phyloP scores from a whole-genome alignment of 2,797 vertebrate genomes.

The Sylvilagus floridanus region DNA sequence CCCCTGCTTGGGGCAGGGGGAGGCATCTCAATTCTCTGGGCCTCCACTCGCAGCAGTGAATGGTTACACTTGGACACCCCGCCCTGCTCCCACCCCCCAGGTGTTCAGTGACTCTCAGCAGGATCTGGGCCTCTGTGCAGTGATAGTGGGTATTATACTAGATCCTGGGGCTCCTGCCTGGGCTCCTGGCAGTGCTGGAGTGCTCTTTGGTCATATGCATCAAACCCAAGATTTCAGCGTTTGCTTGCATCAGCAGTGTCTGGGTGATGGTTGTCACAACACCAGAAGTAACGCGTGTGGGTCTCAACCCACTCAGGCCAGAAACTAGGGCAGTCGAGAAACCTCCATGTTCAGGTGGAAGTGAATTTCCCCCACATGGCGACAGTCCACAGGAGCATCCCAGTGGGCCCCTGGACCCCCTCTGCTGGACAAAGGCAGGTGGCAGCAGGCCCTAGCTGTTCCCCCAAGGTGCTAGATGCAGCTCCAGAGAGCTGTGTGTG shows the following conservation, averaged over 20 bases:
- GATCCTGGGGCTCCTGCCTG: background rate
- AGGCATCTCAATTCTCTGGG: too few relatives aligned
- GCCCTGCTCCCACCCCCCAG: too few relatives aligned
- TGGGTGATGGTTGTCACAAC: background rate
- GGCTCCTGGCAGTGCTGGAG: background rate
- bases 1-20: too few relatives aligned
- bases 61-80: too few relatives aligned
- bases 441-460: background rate
- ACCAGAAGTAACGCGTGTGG: background rate
- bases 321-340: background rate
- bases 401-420: background rate
- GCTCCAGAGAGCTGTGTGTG: background rate
- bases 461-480: background rate
- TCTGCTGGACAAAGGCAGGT: background rate
- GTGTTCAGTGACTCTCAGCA: too few relatives aligned
- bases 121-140: too few relatives aligned
- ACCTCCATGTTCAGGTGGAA: background rate
- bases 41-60: too few relatives aligned
- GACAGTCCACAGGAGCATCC: background rate
- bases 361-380: background rate
- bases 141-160: too few relatives aligned
- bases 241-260: background rate
- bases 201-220: background rate
- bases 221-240: background rate
- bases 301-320: background rate